Conservation (phyloP, 1,140 invertebrate species). For the Oryzaephilus surinamensis region DNA sequence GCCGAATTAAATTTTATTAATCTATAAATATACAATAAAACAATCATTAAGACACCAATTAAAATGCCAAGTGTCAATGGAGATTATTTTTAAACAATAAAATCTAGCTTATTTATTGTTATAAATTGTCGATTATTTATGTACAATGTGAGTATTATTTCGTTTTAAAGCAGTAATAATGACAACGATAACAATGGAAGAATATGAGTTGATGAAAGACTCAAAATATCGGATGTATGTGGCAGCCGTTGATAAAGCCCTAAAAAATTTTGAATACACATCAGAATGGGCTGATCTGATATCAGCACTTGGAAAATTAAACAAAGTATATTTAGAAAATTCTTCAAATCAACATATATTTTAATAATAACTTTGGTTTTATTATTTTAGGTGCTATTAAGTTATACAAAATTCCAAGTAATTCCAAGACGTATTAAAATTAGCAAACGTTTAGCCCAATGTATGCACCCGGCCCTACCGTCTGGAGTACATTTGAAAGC, state of each 20-base stretch:
- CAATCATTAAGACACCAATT: no score
- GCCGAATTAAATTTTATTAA: no score
- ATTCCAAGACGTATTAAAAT: constrained; percentile 86
- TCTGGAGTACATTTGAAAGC: constrained; percentile 89
- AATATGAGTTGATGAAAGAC: constrained; percentile 63
- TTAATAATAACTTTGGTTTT: constrained; percentile 4
- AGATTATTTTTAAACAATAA: not conserved
- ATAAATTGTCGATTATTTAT: no score
- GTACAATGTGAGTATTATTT: not conserved
- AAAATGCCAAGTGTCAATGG: not conserved
- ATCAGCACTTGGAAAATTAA: constrained; percentile 81
- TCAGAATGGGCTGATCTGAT: constrained; percentile 95
- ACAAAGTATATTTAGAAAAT: constrained; percentile 65
- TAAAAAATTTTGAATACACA: constrained; percentile 88
- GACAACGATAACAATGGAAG: constrained; percentile 44
- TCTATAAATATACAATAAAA: no score
- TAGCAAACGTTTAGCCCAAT: constrained; percentile 87
- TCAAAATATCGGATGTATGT: constrained; percentile 72
- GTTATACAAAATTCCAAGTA: constrained; percentile 75
- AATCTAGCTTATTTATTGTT: no score
- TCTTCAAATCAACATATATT: not conserved
- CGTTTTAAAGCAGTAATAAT: constrained; percentile 19
- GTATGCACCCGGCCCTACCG: constrained; percentile 87
- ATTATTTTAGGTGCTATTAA: constrained; percentile 54
- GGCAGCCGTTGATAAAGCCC: constrained; percentile 73